Evolutionary conservation across 1,140 invertebrate species (phyloP), one percentile per base, ranked within the genome.

Genomic region (Papilio xuthus): DNA sequence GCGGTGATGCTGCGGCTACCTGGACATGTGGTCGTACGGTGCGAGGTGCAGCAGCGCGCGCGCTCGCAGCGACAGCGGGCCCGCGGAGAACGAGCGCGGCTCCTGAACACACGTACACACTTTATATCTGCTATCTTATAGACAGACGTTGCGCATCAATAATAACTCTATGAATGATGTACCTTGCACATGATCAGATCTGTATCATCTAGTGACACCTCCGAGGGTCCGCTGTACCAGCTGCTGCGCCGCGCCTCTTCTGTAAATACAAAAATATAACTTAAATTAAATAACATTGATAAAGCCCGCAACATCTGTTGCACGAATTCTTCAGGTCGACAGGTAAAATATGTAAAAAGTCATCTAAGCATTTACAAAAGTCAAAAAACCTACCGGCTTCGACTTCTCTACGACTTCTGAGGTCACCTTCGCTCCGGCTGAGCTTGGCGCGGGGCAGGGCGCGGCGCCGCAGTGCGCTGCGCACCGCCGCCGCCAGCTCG

Each of bases 131-230:
- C n/a, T n/a, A n/a, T n/a, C n/a, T n/a, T n/a, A n/a, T n/a, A n/a
- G n/a, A n/a, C n/a, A n/a, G n/a, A n/a, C n/a, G n/a, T n/a, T n/a
- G n/a, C n/a, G n/a, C n/a, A n/a, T n/a, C n/a, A n/a, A n/a, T n/a
- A n/a, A n/a, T n/a, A n/a, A n/a, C n/a, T n/a, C n/a, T n/a, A n/a
- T n/a, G n/a, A n/a, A n/a, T n/a, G n/a, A n/a, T n/a, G 75, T 82
- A 92, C 91, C 88, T 93, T 92, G 26, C 86, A 89, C 83, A 93
- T 89, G 32, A 91, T 81, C n/a, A 93, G 86, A 71, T 92, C 92
- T 1, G 90, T 90, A 78, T 93, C 92, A 76, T 93, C 92, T 1
- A 92, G 78, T 0, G 92, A 92, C 6, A 92, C 85, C 67, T 93
- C 90, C 0, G 92, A 90, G 0, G 92, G 92, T 0, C 90, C 92